Base-by-base conservation (phyloP, 2,888 invertebrate species). In the Monoplex corrugatus region DNA sequence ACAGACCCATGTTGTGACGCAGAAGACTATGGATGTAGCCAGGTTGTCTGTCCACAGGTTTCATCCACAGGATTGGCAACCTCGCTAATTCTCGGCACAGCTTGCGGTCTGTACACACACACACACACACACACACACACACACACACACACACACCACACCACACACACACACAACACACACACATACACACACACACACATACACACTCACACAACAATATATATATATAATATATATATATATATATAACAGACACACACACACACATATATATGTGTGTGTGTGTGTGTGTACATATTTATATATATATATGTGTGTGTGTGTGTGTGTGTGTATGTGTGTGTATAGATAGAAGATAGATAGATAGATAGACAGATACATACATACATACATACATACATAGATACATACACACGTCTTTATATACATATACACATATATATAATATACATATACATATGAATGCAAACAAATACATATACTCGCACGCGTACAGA, bases 11-110 rank as follows among this genome's bases (percentile, higher is more conserved):
- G 32, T 90, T 92, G 43, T 92, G 90, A 32, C 91, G 89, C 75
- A 95, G 89, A 10, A 93, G 88, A 32, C 92, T 91, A 89, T 94
- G 94, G 13, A 95, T 91, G 28, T 92, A 91, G 0, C 93, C 93
- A 0, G 92, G 92, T 23, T 92, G 92, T 89, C 95, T 89, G 13
- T 93, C 93, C 2, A 89, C 84, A 0, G 94, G 94, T 32, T 92
- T 92, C 93, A 95, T 93, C 95, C 95, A 95, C 75, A 95, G 90
- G 28, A 95, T 91, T 6, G 95, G 95, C 19, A 95, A 92, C 43
- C 95, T 91, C 35, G 93, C 91, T 44, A 95, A 90, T 89, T 95
- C 95, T 40, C 93, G 92, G 86, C 94, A 94, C 86, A 95, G 90
- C 83, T 94, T 93, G 35, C 93, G 91, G 85, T 95, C 95, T 95